Base-by-base conservation (phyloP, 1,140 invertebrate genomes). In the Saccostrea cuccullata region DNA sequence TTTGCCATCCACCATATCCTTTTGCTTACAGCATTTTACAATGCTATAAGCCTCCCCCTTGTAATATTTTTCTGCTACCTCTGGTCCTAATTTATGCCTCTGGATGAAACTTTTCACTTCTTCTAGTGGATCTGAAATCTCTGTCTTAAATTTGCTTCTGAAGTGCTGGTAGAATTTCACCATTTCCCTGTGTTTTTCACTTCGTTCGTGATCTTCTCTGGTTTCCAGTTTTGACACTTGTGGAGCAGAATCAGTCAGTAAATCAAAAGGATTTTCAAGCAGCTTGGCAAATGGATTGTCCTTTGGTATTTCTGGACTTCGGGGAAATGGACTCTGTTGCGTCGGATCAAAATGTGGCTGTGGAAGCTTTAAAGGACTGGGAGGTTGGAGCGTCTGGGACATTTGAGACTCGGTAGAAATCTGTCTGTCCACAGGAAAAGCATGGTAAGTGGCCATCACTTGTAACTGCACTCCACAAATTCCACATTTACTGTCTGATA, bases 401-500 rank as follows among this genome's bases (percentile, higher is more conserved):
- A 12, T 1, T 56, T 77, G 40, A 56, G 47, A 82, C 4, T 86
- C 47, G 15, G 20, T 86, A 11, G 30, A 40, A 6, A 15, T 56
- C 12, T 56, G 70, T 82, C 86, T 58, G 11, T 30, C 56, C 30
- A 60, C 56, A 23, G 55, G n/a, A 12, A 77, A 77, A 1, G 26
- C 82, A 1, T 13, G 26, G 67, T 36, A 47, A 36, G n/a, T 30
- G 23, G 58, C n/a, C 15, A 12, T 30, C 55, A 26, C 20, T 82
- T 64, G 55, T 11, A 84, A 89, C 12, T 30, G 58, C 13, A 40
- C 85, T 13, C 88, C 88, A 83, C 88, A 89, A 20, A 89, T 40
- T 5, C 88, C 88, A 89, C 88, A 89, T 23, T 55, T 55, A 1
- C 23, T 83, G 17, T 89, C 85, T 55, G 58, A 55, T 55, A 89